Conservation (phyloP, 2,797 vertebrate species). For the Lutjanus argentimaculatus region DNA sequence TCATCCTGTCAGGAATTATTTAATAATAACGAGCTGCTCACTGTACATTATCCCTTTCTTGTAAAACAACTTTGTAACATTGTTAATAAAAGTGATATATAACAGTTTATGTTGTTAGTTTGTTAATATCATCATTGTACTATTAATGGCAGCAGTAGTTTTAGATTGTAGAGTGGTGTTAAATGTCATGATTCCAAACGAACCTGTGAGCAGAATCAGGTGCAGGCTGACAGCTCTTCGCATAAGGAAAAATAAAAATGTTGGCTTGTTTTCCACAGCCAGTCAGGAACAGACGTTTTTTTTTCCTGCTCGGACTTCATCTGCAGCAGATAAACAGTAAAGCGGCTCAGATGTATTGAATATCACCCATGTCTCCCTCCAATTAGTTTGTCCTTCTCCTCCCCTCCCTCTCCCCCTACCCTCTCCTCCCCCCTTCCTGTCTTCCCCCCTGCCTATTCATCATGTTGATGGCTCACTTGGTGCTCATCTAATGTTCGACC, state of each 20-base stretch:
- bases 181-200: background rate
- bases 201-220: background rate
- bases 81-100: no score
- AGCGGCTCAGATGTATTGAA: slow-evolving; percentile 60
- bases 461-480: slow-evolving; percentile 84
- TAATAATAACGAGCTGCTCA: no score
- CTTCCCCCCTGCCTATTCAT: slow-evolving; percentile 71
- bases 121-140: background rate
- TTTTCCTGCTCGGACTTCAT: slow-evolving; percentile 36
- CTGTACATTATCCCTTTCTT: no score
- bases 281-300: background rate
- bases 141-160: background rate
- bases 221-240: background rate
- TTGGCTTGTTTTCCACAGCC: slow-evolving; percentile 27
- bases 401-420: background rate
- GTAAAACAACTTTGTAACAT: no score
- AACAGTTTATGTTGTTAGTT: no score
- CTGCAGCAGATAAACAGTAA: slow-evolving; percentile 44
- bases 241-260: background rate
- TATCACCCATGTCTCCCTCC: slow-evolving; percentile 65
- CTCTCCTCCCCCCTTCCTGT: background rate
- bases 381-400: slow-evolving; percentile 61
- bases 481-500: slow-evolving; percentile 70
- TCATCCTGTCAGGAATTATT: no score
- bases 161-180: background rate